Evolutionary conservation across 2,888 invertebrate species (phyloP), one percentile per base, ranked within the genome.

Genomic region (Macrophya alboannulata): DNA sequence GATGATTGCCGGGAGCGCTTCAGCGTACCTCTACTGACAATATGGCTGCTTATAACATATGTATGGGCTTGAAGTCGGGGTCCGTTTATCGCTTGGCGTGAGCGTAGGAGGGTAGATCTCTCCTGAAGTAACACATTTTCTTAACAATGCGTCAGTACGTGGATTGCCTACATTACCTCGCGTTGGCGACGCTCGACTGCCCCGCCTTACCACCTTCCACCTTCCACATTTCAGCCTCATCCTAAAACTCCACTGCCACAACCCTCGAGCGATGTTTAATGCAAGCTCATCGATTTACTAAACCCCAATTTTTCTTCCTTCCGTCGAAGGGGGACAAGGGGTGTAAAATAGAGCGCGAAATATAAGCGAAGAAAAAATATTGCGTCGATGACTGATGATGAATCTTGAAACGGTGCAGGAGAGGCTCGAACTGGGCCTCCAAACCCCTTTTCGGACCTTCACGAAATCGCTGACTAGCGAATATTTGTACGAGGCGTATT

Each of bases 221-320:
- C 55, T 83, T 48, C 71, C 25, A 9, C 21, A 40, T 68, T 48
- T 10, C 83, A 48, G 12, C 15, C 55, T 48, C 40, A 6, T 40
- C 31, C 40, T 84, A 4, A 15, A 59, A 40, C 40, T 48, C 62
- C 2, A 55, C 85, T 72, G 68, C 71, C 83, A 45, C 43, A 68
- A 71, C 62, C 84, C 43, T 48, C 85, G 86, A 84, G 88, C 88
- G 86, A 92, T 92, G 91, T 91, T 92, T 92, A 91, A 92, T 92
- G 92, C 91, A 91, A 90, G 89, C 91, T 91, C 92, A 92, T 92
- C 92, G 92, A 92, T 92, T 92, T 89, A 87, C 89, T 86, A 86
- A 88, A 86, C 89, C 89, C 88, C 85, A 85, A 92, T 91, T 91
- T 92, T 90, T 91, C 90, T 89, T 88, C 85, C 86, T 87, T 86